Conservation (phyloP, 2,888 invertebrate genomes). For the Iphiclides podalirius region DNA sequence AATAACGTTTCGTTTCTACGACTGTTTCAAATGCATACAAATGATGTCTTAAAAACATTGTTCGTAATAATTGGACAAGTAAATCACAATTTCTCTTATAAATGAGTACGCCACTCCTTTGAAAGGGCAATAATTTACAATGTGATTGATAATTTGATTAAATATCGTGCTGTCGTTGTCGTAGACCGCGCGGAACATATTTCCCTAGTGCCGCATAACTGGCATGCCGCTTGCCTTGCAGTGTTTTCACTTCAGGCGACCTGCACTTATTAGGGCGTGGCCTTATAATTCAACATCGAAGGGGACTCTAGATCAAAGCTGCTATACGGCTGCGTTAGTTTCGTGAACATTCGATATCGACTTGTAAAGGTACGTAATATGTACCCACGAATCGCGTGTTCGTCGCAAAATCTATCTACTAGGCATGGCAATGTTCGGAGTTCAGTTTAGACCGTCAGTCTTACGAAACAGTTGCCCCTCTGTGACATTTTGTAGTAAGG, state of each 20-base stretch:
- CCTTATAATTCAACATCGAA: constrained; percentile 12
- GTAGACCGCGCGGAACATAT: too few species aligned
- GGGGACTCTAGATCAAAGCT: neutral
- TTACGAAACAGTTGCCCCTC: constrained; percentile 61
- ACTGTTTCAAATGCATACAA: too few species aligned
- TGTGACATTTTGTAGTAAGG: constrained; percentile 42
- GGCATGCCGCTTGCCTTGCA: constrained; percentile 18
- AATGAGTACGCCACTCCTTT: too few species aligned
- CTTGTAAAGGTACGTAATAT: neutral
- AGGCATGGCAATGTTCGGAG: constrained; percentile 51
- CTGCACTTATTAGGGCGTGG: constrained; percentile 14
- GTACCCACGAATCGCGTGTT: constrained; percentile 62
- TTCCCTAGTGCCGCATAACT: neutral
- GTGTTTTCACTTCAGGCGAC: constrained; percentile 18
- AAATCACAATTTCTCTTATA: too few species aligned
- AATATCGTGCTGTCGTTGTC: too few species aligned
- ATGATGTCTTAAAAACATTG: too few species aligned
- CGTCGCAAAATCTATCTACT: constrained; percentile 63
- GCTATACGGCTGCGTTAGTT: constrained; percentile 29
- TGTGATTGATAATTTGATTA: too few species aligned
- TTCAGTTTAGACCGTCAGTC: constrained; percentile 59
- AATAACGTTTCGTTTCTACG: too few species aligned
- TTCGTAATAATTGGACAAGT: too few species aligned
- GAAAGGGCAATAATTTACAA: too few species aligned
- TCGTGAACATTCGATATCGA: constrained; percentile 42